A percentile compares a stretch with the other conserved stretches of the same genome.
These are phyloP conservation scores for Struthio camelus DNA, from an alignment of 2,113 vertebrate species.

Conservation along the genomic window DNA sequence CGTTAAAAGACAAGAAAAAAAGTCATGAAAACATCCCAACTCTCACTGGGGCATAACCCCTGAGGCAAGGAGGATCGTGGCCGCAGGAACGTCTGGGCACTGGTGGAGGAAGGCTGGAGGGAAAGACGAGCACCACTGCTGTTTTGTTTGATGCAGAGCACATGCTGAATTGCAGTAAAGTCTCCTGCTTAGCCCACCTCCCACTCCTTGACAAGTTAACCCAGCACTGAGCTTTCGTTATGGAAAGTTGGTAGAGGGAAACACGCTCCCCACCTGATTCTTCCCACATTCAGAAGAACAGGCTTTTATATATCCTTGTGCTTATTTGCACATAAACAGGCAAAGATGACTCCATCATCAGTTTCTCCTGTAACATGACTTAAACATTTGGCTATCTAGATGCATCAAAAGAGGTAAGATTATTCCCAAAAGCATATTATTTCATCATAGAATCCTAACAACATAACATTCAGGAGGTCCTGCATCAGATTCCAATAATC, in stretches of 20 bases:
- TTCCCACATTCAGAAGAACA: accelerated
- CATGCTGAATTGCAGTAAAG: not conserved
- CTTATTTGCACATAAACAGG: not conserved
- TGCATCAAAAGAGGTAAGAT: not conserved
- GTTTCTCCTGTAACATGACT: not conserved
- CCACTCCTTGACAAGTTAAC: not conserved
- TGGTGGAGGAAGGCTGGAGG: not conserved
- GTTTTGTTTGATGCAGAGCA: not conserved
- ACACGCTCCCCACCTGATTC: not conserved
- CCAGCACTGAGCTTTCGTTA: not conserved
- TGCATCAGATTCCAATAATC: not conserved
- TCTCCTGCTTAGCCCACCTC: not conserved
- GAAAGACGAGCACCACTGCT: not conserved
- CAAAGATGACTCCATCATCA: not conserved
- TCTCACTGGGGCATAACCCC: not conserved
- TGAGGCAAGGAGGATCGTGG: not conserved
- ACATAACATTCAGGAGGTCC: not conserved
- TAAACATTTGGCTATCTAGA: not conserved
- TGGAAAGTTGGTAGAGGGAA: not conserved
- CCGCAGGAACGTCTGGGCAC: accelerated
- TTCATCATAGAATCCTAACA: not conserved
- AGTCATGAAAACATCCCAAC: not conserved
- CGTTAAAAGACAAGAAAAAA: not conserved
- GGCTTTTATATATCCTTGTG: not conserved
- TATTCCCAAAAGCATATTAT: not conserved